A percentile compares a stretch with the other conserved stretches of the same genome.
These are phyloP conservation scores for Xyrichtys novacula DNA, from an alignment of 2,797 vertebrate species.

Conservation along the genomic window DNA sequence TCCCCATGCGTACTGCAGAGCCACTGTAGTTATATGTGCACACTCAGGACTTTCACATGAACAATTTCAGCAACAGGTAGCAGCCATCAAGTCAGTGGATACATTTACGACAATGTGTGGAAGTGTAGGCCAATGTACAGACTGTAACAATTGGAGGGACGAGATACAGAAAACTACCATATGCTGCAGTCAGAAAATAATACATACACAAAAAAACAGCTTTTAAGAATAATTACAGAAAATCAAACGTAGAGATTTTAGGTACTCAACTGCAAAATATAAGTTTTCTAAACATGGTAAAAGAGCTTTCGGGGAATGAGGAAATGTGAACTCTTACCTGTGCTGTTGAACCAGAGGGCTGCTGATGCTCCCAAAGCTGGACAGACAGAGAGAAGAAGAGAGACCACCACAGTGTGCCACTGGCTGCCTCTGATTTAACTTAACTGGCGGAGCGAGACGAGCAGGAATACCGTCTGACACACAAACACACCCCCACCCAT, in stretches of 20 bases:
- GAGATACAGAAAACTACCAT: conserved; percentile 13
- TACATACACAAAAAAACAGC: neutral
- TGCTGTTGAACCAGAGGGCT: conserved; percentile 48
- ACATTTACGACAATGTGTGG: neutral
- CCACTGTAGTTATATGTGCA: conserved; percentile 7
- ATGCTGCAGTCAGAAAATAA: neutral
- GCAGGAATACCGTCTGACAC: conserved; percentile 78
- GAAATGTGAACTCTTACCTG: conserved; percentile 71
- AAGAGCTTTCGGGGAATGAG: conserved; percentile 13
- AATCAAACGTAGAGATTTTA: neutral
- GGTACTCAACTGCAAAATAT: neutral
- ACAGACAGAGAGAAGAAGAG: conserved; percentile 32
- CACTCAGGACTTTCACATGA: conserved; percentile 52
- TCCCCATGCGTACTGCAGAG: neutral
- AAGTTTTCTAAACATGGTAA: conserved; percentile 14
- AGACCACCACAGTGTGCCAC: conserved; percentile 69
- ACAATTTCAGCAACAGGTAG: conserved; percentile 61
- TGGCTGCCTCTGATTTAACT: conserved; percentile 78
- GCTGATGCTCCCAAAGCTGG: conserved; percentile 61
- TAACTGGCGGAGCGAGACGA: conserved; percentile 77
- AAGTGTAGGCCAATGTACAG: neutral
- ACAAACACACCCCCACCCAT: conserved; percentile 74
- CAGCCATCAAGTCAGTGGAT: neutral
- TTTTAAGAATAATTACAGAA: neutral
- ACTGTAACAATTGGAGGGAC: neutral